Percentiles rank a stretch among this genome's conserved stretches.
Evolutionary conservation across 35 echinoderm and acorn worm species (phyloP).

Genomic region (Lytechinus pictus): DNA sequence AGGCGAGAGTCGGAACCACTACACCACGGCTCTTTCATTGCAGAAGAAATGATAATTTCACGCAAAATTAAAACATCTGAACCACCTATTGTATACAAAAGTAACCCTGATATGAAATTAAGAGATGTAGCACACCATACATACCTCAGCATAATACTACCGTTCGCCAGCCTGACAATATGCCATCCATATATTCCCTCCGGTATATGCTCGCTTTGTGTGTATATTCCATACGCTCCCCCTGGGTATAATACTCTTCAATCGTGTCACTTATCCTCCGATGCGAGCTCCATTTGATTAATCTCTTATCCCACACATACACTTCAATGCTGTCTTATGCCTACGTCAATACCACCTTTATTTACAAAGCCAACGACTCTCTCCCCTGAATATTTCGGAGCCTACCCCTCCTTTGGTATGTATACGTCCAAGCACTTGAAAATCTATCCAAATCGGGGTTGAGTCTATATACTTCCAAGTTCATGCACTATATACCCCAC

Average conservation of each 20-base stretch:
- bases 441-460: background rate
- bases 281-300: background rate
- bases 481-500: background rate
- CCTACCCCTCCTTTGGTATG: background rate
- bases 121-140: background rate
- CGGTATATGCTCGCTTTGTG: background rate
- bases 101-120: background rate
- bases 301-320: background rate
- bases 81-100: too few relatives aligned
- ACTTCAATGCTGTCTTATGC: background rate
- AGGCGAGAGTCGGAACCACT: too few relatives aligned
- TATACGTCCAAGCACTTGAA: background rate
- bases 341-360: background rate
- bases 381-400: background rate
- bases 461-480: background rate
- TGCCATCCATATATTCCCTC: background rate
- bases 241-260: background rate
- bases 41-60: too few relatives aligned
- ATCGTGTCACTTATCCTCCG: background rate
- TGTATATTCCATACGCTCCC: background rate
- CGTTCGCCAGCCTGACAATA: background rate
- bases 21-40: too few relatives aligned
- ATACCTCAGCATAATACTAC: background rate
- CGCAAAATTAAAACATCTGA: too few relatives aligned
- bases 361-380: background rate